These are phyloP conservation scores for Anoplius nigerrimus DNA, from an alignment of 2,888 invertebrate species.

Conservation along the genomic window DNA sequence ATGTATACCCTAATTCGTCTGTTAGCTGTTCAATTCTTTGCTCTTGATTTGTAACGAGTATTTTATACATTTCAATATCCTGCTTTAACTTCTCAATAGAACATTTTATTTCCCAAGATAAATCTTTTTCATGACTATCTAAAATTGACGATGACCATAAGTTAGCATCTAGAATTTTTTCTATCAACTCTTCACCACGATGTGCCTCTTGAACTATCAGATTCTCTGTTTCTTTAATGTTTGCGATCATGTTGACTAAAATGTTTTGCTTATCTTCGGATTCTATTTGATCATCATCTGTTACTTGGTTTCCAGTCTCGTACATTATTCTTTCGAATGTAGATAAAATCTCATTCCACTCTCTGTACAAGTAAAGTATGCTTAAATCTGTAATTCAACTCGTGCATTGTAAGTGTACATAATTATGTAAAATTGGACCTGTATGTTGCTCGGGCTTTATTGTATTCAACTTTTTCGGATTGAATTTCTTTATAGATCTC, in stretches of 20 bases:
- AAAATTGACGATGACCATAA: slow-evolving; percentile 40
- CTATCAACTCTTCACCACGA: slow-evolving; percentile 41
- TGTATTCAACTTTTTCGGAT: slow-evolving; percentile 47
- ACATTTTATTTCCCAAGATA: slow-evolving; percentile 52
- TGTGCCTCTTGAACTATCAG: slow-evolving; percentile 50
- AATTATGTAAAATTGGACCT: slow-evolving; percentile 36
- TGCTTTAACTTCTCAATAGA: slow-evolving; percentile 43
- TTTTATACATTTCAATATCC: slow-evolving; percentile 42
- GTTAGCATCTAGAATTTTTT: slow-evolving; percentile 47
- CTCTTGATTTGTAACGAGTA: slow-evolving; percentile 43
- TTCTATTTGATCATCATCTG: slow-evolving; percentile 22
- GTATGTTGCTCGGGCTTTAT: slow-evolving; percentile 50
- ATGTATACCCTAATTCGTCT: slow-evolving; percentile 4
- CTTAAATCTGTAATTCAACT: not conserved
- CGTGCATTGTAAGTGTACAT: not conserved
- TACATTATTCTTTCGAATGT: slow-evolving; percentile 53
- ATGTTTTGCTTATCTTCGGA: slow-evolving; percentile 38
- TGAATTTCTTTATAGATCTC: slow-evolving; percentile 54
- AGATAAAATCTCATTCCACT: slow-evolving; percentile 54
- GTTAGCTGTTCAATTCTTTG: slow-evolving; percentile 41
- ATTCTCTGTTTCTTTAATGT: slow-evolving; percentile 50
- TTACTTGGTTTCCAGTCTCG: slow-evolving; percentile 36
- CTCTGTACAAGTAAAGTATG: slow-evolving; percentile 27
- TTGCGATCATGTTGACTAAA: slow-evolving; percentile 41
- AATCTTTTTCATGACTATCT: slow-evolving; percentile 35